phyloP scores from a whole-genome alignment of 2,113 vertebrate species.

The Rhinolophus sinicus region DNA sequence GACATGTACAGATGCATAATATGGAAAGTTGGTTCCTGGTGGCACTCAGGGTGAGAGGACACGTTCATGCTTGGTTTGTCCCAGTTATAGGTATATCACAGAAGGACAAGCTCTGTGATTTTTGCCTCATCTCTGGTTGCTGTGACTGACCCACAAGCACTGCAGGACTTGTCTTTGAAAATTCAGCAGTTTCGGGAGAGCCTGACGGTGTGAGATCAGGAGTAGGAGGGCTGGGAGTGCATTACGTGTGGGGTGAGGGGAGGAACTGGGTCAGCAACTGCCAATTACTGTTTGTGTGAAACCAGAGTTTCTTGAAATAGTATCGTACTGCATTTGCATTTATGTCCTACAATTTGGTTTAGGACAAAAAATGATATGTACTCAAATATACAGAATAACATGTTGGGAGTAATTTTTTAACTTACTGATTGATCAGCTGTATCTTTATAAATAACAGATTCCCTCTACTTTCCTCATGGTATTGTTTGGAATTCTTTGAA shows the following conservation, averaged over 20 bases:
- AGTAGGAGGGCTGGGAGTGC: not conserved
- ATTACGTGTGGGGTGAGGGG: not conserved
- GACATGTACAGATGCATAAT: too few relatives aligned
- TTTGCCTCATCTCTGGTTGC: not conserved
- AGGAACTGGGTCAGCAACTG: not conserved
- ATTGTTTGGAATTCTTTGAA: not conserved
- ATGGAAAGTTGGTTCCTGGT: not conserved
- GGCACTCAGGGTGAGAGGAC: not conserved
- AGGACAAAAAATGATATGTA: not conserved
- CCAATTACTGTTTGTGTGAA: not conserved
- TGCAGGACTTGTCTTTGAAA: not conserved
- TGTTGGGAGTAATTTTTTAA: constrained; percentile 18
- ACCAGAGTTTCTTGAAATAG: not conserved
- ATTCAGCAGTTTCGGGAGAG: not conserved
- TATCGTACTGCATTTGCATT: not conserved
- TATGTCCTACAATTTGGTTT: not conserved
- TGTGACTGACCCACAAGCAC: not conserved
- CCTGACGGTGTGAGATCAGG: not conserved
- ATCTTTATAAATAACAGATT: constrained; percentile 39
- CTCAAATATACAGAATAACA: constrained; percentile 54
- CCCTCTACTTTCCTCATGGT: not conserved
- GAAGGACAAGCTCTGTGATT: not conserved
- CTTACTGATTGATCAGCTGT: constrained; percentile 58
- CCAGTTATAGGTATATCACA: not conserved
- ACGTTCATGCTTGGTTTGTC: not conserved